Evolutionary conservation across 2,888 invertebrate species (phyloP), one percentile per base, ranked within the genome.

Genomic region (Colostygia pectinataria): DNA sequence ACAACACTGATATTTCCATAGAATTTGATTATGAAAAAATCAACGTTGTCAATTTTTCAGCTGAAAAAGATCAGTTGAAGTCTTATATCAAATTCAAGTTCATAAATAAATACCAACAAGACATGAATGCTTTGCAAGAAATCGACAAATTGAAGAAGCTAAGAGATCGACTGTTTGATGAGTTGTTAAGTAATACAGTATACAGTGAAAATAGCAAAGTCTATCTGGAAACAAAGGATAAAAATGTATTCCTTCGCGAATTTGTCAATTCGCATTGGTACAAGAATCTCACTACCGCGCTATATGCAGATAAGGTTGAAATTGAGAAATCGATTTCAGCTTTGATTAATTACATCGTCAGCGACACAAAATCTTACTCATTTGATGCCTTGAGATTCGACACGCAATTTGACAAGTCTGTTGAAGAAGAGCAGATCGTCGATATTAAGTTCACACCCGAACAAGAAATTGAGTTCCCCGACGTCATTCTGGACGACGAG

Each of bases 301-400:
- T n/a, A 0, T 28, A 62, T 15, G 28, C 34, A 2, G 6, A 10
- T 2, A 71, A 66, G 36, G 49, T 66, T 33, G 65, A 66, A 1
- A 57, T 77, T 41, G 77, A 77, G 13, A 71, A 69, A 58, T 64
- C 59, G 0, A 66, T 77, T 46, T 49, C 64, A 7, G 65, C 72
- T 32, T 57, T 77, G 25, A 74, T 78, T n/a, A 77, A 77, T 53
- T 76, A 77, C 42, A 74, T 78, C 8, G 49, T 61, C 8, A 67
- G 56, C 27, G 74, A 77, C 1, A 51, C 15, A 9, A 77, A 76
- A 47, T 74, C 77, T 0, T 77, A 62, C 32, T 54, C 52, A 0
- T 77, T 77, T 50, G 74, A 76, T 27, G 66, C 60, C 4, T 62
- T 77, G 44, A 74, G 71, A 47, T 74, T 69, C 23, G 55, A 65